A percentile compares a stretch with the other conserved stretches of the same genome.
These are phyloP conservation scores for Argyrosomus japonicus DNA, from an alignment of 2,113 vertebrate species.

Conservation along the genomic window DNA sequence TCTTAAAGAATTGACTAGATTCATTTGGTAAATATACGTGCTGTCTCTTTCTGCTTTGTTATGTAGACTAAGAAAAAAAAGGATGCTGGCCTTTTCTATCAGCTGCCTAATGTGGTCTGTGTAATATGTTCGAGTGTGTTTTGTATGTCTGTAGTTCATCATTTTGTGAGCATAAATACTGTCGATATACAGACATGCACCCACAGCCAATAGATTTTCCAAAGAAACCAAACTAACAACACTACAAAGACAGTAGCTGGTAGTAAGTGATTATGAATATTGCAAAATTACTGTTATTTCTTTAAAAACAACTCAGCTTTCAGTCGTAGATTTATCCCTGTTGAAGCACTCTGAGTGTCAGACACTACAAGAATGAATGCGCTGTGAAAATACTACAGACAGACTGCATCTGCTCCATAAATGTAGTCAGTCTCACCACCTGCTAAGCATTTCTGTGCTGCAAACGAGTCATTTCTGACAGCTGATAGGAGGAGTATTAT, in stretches of 20 bases:
- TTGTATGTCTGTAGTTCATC: constrained; percentile 70
- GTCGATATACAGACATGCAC: constrained; percentile 66
- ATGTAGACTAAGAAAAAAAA: constrained; percentile 67
- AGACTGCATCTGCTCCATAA: constrained; percentile 51
- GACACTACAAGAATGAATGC: constrained; percentile 71
- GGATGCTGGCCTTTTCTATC: constrained; percentile 61
- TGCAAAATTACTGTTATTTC: constrained; percentile 39
- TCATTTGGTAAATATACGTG: constrained; percentile 69
- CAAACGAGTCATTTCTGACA: constrained; percentile 53
- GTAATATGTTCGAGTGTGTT: constrained; percentile 74
- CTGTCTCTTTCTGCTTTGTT: constrained; percentile 66
- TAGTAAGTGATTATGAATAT: constrained; percentile 48
- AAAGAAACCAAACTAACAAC: constrained; percentile 75
- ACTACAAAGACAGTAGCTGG: constrained; percentile 44
- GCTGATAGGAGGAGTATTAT: constrained; percentile 23
- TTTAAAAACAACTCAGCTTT: constrained; percentile 52
- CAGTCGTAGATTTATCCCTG: constrained; percentile 53
- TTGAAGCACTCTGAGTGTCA: constrained; percentile 71
- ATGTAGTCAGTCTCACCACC: constrained; percentile 46
- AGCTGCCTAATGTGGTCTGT: constrained; percentile 68
- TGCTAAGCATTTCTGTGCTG: constrained; percentile 46
- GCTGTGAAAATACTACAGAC: constrained; percentile 76
- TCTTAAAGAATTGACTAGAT: constrained; percentile 65
- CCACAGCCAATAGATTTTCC: constrained; percentile 76
- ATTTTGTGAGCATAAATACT: constrained; percentile 65